phyloP scores from a whole-genome alignment of 2,888 invertebrate genomes.

The Andrena hattorfiana region DNA sequence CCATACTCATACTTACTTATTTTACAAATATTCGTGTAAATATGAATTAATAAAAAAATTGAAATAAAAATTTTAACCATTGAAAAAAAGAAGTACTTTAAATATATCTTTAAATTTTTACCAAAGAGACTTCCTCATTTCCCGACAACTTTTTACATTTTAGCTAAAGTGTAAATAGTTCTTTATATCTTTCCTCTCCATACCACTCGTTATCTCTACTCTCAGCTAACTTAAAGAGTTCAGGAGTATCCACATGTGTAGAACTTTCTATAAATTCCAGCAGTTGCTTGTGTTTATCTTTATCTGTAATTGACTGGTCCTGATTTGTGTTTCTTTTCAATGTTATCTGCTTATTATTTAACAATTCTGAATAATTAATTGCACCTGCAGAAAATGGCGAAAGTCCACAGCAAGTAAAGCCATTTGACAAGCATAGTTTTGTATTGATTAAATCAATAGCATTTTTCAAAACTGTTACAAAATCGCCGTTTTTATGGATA shows the following conservation, averaged over 20 bases:
- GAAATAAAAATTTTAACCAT: neutral
- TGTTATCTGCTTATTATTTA: neutral
- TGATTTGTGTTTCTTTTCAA: neutral
- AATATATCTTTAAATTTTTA: neutral
- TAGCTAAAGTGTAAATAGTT: neutral
- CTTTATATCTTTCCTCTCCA: neutral
- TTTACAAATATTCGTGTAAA: neutral
- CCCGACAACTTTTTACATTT: neutral
- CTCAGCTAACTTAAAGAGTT: neutral
- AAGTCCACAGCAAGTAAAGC: conserved; percentile 3
- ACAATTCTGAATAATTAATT: neutral
- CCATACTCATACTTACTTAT: neutral
- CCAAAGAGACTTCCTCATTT: neutral
- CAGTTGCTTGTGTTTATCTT: neutral
- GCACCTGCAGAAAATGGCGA: neutral
- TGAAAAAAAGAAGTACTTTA: neutral
- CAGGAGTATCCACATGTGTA: neutral
- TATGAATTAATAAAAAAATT: no score
- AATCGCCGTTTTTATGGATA: neutral
- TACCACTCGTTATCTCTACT: neutral
- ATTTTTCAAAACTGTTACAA: neutral
- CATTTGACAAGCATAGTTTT: neutral
- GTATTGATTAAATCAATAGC: neutral
- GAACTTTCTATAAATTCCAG: neutral
- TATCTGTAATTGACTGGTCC: neutral